These are phyloP conservation scores for Tetanocera ferruginea DNA, from an alignment of 2,888 invertebrate species.

Conservation along the genomic window DNA sequence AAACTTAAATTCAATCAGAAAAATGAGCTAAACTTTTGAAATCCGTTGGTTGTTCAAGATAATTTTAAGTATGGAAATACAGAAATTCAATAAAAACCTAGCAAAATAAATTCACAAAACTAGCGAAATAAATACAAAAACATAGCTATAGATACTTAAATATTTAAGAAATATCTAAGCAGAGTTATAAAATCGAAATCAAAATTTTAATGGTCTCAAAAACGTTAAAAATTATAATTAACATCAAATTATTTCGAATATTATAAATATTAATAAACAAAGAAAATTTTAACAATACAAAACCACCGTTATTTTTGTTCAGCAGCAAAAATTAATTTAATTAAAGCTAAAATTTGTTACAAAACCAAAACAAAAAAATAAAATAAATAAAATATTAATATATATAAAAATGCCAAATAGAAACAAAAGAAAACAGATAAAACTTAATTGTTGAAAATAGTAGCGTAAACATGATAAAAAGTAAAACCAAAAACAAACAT, in stretches of 20 bases:
- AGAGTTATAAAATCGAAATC: too few relatives aligned
- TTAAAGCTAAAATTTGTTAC: neutral
- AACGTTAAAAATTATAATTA: too few relatives aligned
- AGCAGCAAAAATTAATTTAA: neutral
- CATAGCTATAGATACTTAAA: too few relatives aligned
- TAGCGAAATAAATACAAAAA: too few relatives aligned
- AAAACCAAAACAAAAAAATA: neutral
- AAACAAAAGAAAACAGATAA: conserved; percentile 18
- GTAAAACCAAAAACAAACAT: neutral
- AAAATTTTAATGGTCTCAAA: too few relatives aligned
- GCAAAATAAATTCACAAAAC: too few relatives aligned
- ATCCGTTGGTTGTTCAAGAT: conserved; percentile 38
- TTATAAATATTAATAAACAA: too few relatives aligned
- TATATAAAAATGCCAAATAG: conserved; percentile 8
- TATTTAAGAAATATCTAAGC: too few relatives aligned
- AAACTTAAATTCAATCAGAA: conserved; percentile 20
- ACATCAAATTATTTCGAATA: too few relatives aligned
- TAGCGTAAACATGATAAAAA: conserved; percentile 6
- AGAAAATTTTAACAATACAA: conserved; percentile 22
- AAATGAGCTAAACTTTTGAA: conserved; percentile 20
- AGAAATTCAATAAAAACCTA: neutral
- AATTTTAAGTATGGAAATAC: conserved; percentile 22
- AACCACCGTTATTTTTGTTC: conserved; percentile 44
- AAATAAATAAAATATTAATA: neutral
- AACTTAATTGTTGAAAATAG: conserved; percentile 29